phyloP scores from a whole-genome alignment of 2,888 invertebrate species.

The Mythimna pallens region DNA sequence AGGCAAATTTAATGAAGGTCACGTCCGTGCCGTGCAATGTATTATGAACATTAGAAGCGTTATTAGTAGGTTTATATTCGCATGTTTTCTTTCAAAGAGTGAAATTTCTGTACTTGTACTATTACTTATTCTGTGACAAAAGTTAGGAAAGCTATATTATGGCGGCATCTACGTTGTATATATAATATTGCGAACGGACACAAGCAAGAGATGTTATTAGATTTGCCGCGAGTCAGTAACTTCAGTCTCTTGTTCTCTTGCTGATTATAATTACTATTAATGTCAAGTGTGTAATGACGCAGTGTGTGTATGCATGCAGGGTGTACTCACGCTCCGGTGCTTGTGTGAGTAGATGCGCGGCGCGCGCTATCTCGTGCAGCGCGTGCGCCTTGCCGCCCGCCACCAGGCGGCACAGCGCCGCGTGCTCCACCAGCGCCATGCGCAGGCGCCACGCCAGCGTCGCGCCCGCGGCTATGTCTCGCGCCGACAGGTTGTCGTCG shows the following conservation, averaged over 20 bases:
- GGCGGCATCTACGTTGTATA: background rate
- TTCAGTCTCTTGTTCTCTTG: too few species aligned
- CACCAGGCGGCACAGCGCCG: slow-evolving; percentile 98
- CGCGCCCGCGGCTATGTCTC: slow-evolving; percentile 62
- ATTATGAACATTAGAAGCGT: too few species aligned
- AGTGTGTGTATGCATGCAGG: slow-evolving; percentile 15
- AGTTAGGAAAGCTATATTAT: background rate
- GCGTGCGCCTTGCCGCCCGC: slow-evolving; percentile 99
- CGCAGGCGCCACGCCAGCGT: slow-evolving; percentile 96
- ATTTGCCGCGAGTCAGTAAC: too few species aligned
- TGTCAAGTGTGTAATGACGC: too few species aligned
- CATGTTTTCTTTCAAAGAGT: too few species aligned
- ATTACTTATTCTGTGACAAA: background rate
- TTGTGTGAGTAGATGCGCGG: slow-evolving; percentile 73
- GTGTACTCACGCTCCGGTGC: slow-evolving; percentile 41
- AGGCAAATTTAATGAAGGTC: too few species aligned
- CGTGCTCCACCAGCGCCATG: slow-evolving; percentile 98
- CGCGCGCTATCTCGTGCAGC: slow-evolving; percentile 93
- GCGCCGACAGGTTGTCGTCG: slow-evolving; percentile 3
- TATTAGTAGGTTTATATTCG: too few species aligned
- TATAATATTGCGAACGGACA: too few species aligned
- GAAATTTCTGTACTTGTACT: too few species aligned
- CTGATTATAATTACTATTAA: too few species aligned
- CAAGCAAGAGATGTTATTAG: too few species aligned
- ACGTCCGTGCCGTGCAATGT: too few species aligned